Evolutionary conservation across 2,888 invertebrate genomes (phyloP), one percentile per base, ranked within the genome.

Genomic region (Idaea aversata): DNA sequence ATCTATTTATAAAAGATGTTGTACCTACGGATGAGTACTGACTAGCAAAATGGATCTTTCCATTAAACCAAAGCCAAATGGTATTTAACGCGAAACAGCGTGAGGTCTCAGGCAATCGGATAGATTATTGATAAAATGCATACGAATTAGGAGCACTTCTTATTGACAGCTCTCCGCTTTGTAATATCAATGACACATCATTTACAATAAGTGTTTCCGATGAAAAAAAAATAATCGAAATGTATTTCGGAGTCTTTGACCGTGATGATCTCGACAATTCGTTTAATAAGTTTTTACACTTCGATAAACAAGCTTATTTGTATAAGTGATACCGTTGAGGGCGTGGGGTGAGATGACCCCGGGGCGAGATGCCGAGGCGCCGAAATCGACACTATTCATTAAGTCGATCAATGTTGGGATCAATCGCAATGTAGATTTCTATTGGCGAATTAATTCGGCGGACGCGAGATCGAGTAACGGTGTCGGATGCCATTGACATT

Each of bases 391-490:
- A 85, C 82, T 83, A 80, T 86, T 91, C 86, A 91, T 91, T 91
- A 90, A 85, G 80, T 82, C 78, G 84, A 89, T 88, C 86, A 82
- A 87, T 86, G 83, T 79, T 80, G 83, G 86, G 87, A 88, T 90
- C 85, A 82, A 91, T 87, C 84, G 87, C 76, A 80, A 85, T 84
- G 81, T 83, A 85, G 84, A 88, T 87, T 87, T 86, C 81, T 83
- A 88, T 88, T 86, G 88, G 90, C 87, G 85, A 91, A 92, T 91
- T 90, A 92, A 91, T 91, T 92, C 84, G 90, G 89, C 88, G 84
- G 85, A 81, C 86, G 88, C 86, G 87, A 89, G 91, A 91, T 90
- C 87, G 88, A 87, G 82, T 92, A 93, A 92, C 92, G 92, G 92
- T 90, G 84, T 75, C 75, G 84, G 83, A 87, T 91, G 92, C 91